Conservation (phyloP, 1,140 invertebrate genomes). For the Anastrepha obliqua region DNA sequence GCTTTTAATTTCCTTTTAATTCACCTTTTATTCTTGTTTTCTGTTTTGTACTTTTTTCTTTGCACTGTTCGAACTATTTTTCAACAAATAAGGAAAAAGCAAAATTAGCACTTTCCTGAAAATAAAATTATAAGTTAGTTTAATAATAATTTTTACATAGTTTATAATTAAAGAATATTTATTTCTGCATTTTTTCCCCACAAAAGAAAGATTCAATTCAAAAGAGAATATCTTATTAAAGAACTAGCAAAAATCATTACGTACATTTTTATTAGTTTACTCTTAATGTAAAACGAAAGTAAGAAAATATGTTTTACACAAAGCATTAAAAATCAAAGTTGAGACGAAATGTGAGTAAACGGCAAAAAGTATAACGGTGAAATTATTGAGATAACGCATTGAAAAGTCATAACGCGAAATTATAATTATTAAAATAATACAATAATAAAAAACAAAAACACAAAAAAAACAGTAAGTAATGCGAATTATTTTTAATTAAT, state of each 20-base stretch:
- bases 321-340: neutral
- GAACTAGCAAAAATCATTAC: conserved; percentile 1
- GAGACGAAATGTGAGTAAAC: conserved; percentile 29
- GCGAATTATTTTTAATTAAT: conserved; percentile 54
- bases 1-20: neutral
- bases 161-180: conserved; percentile 40
- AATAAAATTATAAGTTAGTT: conserved; percentile 32
- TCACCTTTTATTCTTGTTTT: conserved; percentile 2
- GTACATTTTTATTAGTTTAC: conserved; percentile 47
- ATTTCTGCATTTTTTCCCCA: conserved; percentile 31
- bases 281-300: conserved; percentile 5
- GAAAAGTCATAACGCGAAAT: conserved; percentile 44
- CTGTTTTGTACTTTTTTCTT: neutral
- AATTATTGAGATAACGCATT: conserved; percentile 29
- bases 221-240: neutral
- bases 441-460: neutral
- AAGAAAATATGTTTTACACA: conserved; percentile 13
- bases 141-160: conserved; percentile 26
- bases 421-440: conserved; percentile 38
- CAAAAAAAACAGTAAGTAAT: conserved; percentile 36
- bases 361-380: neutral
- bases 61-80: neutral
- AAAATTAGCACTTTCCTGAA: conserved; percentile 14
- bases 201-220: neutral
- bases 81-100: conserved; percentile 1